Base-by-base conservation (phyloP, 2,113 vertebrate genomes). In the Cacatua alba region DNA sequence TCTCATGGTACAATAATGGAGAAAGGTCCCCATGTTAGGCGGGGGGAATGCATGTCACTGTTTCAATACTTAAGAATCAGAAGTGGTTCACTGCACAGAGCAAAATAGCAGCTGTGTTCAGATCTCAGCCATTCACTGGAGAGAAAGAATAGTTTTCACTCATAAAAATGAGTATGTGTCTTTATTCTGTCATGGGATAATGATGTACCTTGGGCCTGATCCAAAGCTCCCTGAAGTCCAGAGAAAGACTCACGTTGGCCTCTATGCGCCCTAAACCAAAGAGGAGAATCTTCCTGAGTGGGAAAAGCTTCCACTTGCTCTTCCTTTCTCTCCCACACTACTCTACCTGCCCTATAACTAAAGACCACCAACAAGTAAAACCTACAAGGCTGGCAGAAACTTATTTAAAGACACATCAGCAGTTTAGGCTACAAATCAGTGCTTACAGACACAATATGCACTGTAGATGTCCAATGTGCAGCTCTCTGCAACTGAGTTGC, bases 31-130 rank as follows among this genome's bases (percentile, higher is more conserved):
- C 94, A 91, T 85, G 86, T 94, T 91, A 93, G 94, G 81, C 21
- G 0, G n/a, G n/a, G 72, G 92, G 37, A 94, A 92, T 91, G 88
- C 77, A 63, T 96, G 92, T 95, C 92, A 94, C 95, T 96, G 88
- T 76, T 96, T 92, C 91, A 93, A 46, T 87, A 65, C 88, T 96
- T 91, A n/a, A 89, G 94, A 96, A 94, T 94, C 95, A 96, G 88
- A 94, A 97, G 52, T 87, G 94, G 94, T 96, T 96, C 96, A 95
- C 86, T 82, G 88, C 77, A 53, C 70, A 89, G 96, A 94, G 95
- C 92, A 96, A 96, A 97, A 96, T 91, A 96, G 95, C 96, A 96
- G 96, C 96, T 96, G 94, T 96, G 96, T 97, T 95, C 83, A 89
- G 88, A 96, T 94, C 94, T 88, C 80, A 94, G 92, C 90, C 95